Evolutionary conservation across 2,113 vertebrate genomes (phyloP).

Genomic region (Alethe diademata): DNA sequence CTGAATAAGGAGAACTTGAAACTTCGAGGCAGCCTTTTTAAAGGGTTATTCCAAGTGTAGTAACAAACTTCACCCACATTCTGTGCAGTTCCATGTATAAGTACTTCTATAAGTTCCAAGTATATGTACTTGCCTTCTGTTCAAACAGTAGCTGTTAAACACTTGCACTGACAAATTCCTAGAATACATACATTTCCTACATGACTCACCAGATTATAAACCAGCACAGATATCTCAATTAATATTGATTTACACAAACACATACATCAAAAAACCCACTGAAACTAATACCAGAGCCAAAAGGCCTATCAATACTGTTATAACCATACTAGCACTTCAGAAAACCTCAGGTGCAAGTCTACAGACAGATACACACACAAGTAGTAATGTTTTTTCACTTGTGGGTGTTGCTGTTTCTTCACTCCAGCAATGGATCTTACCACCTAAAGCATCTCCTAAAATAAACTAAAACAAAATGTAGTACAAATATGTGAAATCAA

Average conservation of each 20-base stretch:
- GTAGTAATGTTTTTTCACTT: neutral
- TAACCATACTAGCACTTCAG: neutral
- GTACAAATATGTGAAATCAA: neutral
- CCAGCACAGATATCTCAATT: neutral
- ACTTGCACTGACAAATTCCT: neutral
- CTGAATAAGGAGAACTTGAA: neutral
- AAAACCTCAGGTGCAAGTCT: neutral
- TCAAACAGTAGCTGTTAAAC: neutral
- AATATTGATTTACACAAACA: neutral
- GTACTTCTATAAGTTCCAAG: too few relatives aligned
- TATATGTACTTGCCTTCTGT: neutral
- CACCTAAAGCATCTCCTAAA: neutral
- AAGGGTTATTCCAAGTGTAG: neutral
- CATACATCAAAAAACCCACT: neutral
- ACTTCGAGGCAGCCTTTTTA: neutral
- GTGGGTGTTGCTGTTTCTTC: neutral
- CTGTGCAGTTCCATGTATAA: neutral
- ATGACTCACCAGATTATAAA: neutral
- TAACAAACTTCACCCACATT: neutral
- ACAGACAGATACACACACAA: neutral
- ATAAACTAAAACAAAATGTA: neutral
- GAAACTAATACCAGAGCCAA: neutral
- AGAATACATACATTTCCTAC: neutral
- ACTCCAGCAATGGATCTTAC: neutral
- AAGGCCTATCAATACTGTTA: neutral